phyloP scores from a whole-genome alignment of 2,888 invertebrate genomes.

The Heteropelma amictum region DNA sequence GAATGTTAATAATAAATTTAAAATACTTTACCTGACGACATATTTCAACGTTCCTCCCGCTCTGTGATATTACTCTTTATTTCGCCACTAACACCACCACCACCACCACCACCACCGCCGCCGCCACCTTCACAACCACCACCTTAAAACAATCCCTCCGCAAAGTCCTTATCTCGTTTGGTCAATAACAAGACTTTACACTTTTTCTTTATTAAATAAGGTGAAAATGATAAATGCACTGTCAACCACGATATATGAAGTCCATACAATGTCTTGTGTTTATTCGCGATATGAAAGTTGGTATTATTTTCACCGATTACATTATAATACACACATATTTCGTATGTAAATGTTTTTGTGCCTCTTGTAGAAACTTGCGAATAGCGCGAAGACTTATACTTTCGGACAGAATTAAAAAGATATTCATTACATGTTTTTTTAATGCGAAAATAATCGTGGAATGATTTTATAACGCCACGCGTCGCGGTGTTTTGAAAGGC shows the following conservation, averaged over 20 bases:
- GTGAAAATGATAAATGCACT: too few relatives aligned
- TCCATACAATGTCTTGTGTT: too few relatives aligned
- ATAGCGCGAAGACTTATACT: too few relatives aligned
- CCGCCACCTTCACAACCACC: neutral
- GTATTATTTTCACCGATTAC: neutral
- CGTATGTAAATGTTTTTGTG: too few relatives aligned
- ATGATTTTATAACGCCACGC: slow-evolving; percentile 55
- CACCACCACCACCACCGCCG: too few relatives aligned
- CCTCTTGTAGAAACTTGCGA: too few relatives aligned
- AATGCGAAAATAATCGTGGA: neutral
- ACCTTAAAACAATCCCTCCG: slow-evolving; percentile 6
- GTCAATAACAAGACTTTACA: neutral
- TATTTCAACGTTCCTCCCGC: slow-evolving; percentile 47
- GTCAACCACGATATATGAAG: too few relatives aligned
- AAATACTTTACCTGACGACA: slow-evolving; percentile 59
- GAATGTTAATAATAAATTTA: neutral
- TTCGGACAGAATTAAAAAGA: too few relatives aligned
- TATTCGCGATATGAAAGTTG: neutral
- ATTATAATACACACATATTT: too few relatives aligned
- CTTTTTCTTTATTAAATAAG: too few relatives aligned
- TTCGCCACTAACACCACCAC: neutral
- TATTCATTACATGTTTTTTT: neutral
- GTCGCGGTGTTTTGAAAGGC: slow-evolving; percentile 73
- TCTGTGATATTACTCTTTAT: slow-evolving; percentile 20
- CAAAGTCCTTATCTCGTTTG: slow-evolving; percentile 4